These are phyloP conservation scores for Tetranychus piercei DNA, from an alignment of 2,888 invertebrate species.

Conservation along the genomic window DNA sequence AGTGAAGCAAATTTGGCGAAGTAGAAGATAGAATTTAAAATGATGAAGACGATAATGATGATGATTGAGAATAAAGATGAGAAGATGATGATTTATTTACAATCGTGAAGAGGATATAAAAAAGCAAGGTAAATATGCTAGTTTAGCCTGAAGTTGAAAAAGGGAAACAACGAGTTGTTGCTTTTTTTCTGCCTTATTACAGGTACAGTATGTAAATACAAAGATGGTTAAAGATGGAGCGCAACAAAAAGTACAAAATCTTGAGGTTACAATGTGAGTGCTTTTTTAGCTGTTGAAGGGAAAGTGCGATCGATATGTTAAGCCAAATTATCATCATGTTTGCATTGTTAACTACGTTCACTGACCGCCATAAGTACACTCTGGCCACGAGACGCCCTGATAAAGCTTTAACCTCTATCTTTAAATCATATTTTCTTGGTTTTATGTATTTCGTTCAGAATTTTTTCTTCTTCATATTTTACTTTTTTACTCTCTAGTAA, in stretches of 20 bases:
- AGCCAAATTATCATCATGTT: background rate
- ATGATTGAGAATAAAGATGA: background rate
- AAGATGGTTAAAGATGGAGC: no score
- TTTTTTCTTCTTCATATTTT: no score
- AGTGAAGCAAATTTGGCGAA: background rate
- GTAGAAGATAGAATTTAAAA: background rate
- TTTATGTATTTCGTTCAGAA: no score
- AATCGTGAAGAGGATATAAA: background rate
- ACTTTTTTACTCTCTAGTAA: no score
- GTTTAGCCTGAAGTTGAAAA: background rate
- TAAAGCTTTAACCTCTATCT: background rate
- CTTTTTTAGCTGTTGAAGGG: background rate
- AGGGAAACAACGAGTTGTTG: background rate
- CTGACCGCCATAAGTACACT: background rate
- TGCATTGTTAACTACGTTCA: background rate
- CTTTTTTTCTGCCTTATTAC: background rate
- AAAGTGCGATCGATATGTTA: background rate
- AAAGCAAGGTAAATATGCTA: background rate
- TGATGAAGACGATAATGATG: background rate
- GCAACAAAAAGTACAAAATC: no score
- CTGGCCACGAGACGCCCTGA: background rate
- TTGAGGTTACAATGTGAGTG: background rate
- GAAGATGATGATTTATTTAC: background rate
- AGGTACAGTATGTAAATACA: background rate
- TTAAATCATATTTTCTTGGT: no score